Evolutionary conservation across 2,888 invertebrate species (phyloP).

Genomic region (Brachypalpus laphriformis): DNA sequence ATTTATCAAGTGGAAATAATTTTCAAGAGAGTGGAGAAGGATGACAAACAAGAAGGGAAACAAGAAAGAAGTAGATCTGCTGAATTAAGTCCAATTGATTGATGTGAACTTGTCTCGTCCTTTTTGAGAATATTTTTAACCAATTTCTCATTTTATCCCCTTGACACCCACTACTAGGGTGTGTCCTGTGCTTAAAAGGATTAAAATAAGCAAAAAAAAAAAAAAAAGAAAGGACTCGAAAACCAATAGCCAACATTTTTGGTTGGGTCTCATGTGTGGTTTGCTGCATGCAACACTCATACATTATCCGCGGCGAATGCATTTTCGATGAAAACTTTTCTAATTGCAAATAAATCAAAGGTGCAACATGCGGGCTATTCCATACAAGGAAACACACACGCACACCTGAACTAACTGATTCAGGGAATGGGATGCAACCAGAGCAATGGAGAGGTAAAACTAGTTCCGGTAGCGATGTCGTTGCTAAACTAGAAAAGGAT

Average conservation of each 20-base stretch:
- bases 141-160: constrained; percentile 57
- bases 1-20: constrained; percentile 71
- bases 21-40: background rate
- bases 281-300: constrained; percentile 33
- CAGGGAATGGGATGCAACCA: constrained; percentile 29
- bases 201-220: background rate
- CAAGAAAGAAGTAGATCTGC: constrained; percentile 34
- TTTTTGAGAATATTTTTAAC: constrained; percentile 57
- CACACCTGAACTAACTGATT: background rate
- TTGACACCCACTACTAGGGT: background rate
- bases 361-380: constrained; percentile 54
- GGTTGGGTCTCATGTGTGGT: constrained; percentile 46
- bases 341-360: constrained; percentile 72
- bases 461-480: constrained; percentile 60
- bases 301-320: constrained; percentile 58
- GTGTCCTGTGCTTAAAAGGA: constrained; percentile 6
- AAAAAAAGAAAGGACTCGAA: constrained; percentile 2
- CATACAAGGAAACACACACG: constrained; percentile 1
- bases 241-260: constrained; percentile 43
- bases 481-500: constrained; percentile 58
- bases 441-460: constrained; percentile 19
- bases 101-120: constrained; percentile 58
- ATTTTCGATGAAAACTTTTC: constrained; percentile 61
- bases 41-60: background rate
- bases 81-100: constrained; percentile 61